Evolutionary conservation across 1,140 invertebrate genomes (phyloP), one percentile per base, ranked within the genome.

Genomic region (Macrobrachium rosenbergii): DNA sequence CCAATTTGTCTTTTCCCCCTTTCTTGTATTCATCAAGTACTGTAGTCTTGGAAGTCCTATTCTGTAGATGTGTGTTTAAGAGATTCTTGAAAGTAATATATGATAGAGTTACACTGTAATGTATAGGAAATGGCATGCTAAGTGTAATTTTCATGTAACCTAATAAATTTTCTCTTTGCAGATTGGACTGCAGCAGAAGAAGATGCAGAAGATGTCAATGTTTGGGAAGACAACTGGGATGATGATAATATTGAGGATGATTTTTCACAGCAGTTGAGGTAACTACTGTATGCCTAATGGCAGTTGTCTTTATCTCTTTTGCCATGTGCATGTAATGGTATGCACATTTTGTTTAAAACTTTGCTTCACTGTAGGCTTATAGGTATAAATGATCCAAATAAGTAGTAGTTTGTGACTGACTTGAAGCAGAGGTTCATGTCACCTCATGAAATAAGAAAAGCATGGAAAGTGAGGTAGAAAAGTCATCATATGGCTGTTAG

Each of bases 171-270:
- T 17, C 52, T 12, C 43, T 43, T 82, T 92, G 63, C 91, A 98
- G 97, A 98, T 92, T 98, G 97, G 96, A 95, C 95, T 8, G 95
- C 94, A 23, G 97, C 96, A 89, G 96, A 98, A 87, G 97, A 98
- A 92, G 97, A 98, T 91, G 95, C 97, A 85, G 96, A 97, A 90
- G 97, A 98, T 92, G 95, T 98, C 0, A 99, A 98, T 90, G 98
- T 99, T 0, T 99, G 98, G 98, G 98, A 99, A 92, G 98, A 99
- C 91, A 99, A 99, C 91, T 99, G 98, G 98, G 98, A 99, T 93
- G 98, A 99, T 93, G 98, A 99, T 92, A 97, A 99, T 91, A 95
- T 99, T 69, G 98, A 99, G 92, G 98, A 99, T 93, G 98, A 99
- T 92, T 99, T 99, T 91, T 98, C 97, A 92, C 95, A 97, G 91